A percentile compares a stretch with the other conserved stretches of the same genome.
These are phyloP conservation scores for Pristionchus japonicus DNA, from an alignment of 2,888 invertebrate species.

Conservation along the genomic window DNA sequence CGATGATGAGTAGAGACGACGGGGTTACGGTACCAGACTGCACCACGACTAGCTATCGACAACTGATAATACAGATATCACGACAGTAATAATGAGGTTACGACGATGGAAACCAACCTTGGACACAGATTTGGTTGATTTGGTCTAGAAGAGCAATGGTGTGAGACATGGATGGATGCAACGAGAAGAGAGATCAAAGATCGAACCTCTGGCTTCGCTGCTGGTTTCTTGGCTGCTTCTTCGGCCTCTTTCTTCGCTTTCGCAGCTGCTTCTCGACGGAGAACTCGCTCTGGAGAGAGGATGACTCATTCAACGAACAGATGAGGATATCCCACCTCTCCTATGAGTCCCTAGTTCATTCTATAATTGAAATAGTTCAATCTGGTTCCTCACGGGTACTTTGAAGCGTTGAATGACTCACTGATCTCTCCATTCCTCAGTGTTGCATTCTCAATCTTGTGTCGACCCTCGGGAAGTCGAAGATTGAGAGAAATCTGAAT, in stretches of 20 bases:
- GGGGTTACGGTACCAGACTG: slow-evolving; percentile 13
- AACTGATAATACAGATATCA: neutral
- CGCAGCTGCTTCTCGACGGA: slow-evolving; percentile 65
- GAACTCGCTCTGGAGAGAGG: slow-evolving; percentile 62
- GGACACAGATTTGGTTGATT: neutral
- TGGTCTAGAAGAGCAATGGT: slow-evolving; percentile 10
- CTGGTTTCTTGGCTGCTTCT: slow-evolving; percentile 57
- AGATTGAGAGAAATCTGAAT: slow-evolving; percentile 69
- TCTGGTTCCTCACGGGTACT: too few species aligned
- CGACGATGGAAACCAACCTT: slow-evolving; percentile 14
- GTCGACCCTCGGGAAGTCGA: slow-evolving; percentile 72
- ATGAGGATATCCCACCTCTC: too few species aligned
- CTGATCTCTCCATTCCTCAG: slow-evolving; percentile 73
- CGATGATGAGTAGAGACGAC: neutral
- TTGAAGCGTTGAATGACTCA: slow-evolving; percentile 62
- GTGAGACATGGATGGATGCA: neutral
- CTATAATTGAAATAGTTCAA: too few species aligned
- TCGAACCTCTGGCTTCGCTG: slow-evolving; percentile 23
- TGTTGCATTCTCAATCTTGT: slow-evolving; percentile 72
- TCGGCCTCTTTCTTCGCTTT: slow-evolving; percentile 60
- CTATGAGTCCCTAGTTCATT: too few species aligned
- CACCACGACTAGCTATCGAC: slow-evolving; percentile 13
- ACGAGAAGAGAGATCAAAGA: neutral
- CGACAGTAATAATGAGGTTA: neutral
- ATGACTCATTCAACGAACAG: neutral